A percentile compares a stretch with the other conserved stretches of the same genome.
phyloP scores from a whole-genome alignment of 2,888 invertebrate species.

The Caenorhabditis japonica region DNA sequence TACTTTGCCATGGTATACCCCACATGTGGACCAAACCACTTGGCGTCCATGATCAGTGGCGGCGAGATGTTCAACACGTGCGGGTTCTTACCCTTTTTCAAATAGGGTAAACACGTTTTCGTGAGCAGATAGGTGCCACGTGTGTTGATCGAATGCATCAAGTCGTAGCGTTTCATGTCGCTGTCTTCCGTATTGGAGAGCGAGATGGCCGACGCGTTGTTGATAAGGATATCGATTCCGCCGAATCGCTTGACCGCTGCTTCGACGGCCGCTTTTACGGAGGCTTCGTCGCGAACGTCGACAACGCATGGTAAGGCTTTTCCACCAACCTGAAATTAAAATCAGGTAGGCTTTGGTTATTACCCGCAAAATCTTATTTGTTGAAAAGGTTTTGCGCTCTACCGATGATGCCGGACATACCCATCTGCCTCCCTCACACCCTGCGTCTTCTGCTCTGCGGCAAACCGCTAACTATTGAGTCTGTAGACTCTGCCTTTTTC shows the following conservation, averaged over 20 bases:
- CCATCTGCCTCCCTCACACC: too few relatives aligned
- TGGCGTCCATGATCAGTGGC: conserved; percentile 88
- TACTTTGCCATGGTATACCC: conserved; percentile 98
- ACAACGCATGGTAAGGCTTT: conserved; percentile 82
- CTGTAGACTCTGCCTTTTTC: too few relatives aligned
- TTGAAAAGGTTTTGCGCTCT: too few relatives aligned
- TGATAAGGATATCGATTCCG: conserved; percentile 89
- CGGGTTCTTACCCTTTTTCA: conserved; percentile 84
- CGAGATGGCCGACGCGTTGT: conserved; percentile 93
- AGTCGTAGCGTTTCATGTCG: conserved; percentile 90
- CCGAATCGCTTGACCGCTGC: conserved; percentile 45
- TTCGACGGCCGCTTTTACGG: conserved; percentile 79
- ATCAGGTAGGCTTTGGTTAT: too few relatives aligned
- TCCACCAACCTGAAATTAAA: conserved; percentile 51
- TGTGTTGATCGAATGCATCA: conserved; percentile 94
- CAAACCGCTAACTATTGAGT: too few relatives aligned
- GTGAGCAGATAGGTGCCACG: conserved; percentile 94
- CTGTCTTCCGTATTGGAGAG: conserved; percentile 82
- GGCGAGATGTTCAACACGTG: conserved; percentile 97
- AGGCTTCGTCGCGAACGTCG: conserved; percentile 88
- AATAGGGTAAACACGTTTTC: conserved; percentile 88
- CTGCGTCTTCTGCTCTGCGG: too few relatives aligned
- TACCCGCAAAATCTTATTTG: too few relatives aligned
- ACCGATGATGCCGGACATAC: too few relatives aligned
- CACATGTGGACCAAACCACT: conserved; percentile 83